Evolutionary conservation across 2,888 invertebrate species (phyloP).

Genomic region (Galeopsomyia nigrocyanea): DNA sequence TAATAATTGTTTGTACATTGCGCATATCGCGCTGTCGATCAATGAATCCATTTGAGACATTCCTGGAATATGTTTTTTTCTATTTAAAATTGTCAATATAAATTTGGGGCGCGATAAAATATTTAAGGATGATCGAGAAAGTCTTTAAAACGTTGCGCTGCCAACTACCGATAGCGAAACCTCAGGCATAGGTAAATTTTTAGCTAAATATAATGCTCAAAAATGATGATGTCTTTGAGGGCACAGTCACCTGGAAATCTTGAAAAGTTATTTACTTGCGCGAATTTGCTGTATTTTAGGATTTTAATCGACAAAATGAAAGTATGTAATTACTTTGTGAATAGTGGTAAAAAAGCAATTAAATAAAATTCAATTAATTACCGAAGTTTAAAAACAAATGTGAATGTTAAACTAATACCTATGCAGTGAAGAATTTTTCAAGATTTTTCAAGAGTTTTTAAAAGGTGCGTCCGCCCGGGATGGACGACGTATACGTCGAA

Average conservation of each 20-base stretch:
- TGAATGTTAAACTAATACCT: too few species aligned
- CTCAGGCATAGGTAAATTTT: constrained; percentile 40
- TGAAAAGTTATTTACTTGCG: constrained; percentile 39
- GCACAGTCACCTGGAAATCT: constrained; percentile 33
- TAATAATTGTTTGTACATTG: not conserved
- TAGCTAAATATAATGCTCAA: constrained; percentile 33
- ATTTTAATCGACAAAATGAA: constrained; percentile 19
- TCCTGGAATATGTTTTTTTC: constrained; percentile 8
- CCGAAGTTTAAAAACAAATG: not conserved
- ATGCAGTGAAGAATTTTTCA: constrained; percentile 38
- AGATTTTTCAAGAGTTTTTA: constrained; percentile 37
- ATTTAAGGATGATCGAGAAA: constrained; percentile 27
- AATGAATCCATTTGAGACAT: too few species aligned
- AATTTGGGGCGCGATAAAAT: constrained; percentile 41
- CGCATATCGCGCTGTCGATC: too few species aligned
- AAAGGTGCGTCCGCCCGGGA: constrained; percentile 47
- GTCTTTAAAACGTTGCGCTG: constrained; percentile 20
- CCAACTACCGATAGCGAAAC: constrained; percentile 27
- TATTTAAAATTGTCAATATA: constrained; percentile 47
- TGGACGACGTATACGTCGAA: constrained; percentile 31
- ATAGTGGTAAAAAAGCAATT: constrained; percentile 35
- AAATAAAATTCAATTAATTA: constrained; percentile 16
- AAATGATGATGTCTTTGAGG: constrained; percentile 35
- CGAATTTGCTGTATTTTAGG: constrained; percentile 1
- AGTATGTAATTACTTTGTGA: constrained; percentile 41